phyloP scores from a whole-genome alignment of 2,797 vertebrate species.

The Halcyon smyrnensis region DNA sequence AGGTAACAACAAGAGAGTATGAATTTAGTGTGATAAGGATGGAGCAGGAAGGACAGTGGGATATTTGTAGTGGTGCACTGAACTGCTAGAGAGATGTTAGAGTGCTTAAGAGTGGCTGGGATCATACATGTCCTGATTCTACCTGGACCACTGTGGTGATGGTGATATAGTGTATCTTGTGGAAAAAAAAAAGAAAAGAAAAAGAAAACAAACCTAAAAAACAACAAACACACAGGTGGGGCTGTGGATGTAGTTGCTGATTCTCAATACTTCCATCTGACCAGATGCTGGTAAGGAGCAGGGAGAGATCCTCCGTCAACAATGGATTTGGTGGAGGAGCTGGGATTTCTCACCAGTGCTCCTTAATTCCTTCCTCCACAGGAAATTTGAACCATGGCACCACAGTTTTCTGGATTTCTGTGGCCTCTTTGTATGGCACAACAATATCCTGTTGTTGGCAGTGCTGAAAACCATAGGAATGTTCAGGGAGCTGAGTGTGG shows the following conservation, averaged over 20 bases:
- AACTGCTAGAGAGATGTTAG: neutral
- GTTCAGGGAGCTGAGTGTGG: neutral
- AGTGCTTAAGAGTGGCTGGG: neutral
- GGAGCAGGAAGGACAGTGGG: neutral
- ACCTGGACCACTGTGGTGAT: neutral
- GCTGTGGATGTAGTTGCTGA: neutral
- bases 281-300: neutral
- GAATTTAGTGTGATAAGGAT: neutral
- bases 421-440: neutral
- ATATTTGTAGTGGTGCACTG: neutral
- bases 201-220: neutral
- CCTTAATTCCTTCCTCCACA: neutral
- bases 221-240: neutral
- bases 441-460: neutral
- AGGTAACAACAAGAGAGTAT: too few species aligned
- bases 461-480: neutral
- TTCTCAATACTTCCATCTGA: neutral
- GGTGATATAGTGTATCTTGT: neutral
- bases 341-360: neutral
- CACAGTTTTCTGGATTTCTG: neutral
- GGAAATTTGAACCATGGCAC: neutral
- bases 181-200: neutral
- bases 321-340: neutral
- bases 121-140: neutral
- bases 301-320: neutral